Conservation (phyloP, 2,888 invertebrate genomes). For the Vanessa cardui region DNA sequence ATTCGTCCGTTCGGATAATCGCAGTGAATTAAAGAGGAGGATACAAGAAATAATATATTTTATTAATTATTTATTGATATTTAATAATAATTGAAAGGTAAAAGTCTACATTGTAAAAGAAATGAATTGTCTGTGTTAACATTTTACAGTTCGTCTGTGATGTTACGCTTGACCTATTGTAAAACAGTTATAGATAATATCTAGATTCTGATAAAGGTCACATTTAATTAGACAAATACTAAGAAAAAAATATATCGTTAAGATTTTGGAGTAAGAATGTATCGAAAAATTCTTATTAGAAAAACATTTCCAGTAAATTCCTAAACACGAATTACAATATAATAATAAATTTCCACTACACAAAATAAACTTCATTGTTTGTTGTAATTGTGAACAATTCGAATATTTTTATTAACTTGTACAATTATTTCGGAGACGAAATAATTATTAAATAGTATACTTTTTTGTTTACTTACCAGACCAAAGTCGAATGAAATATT, state of each 20-base stretch:
- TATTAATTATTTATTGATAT: too few relatives aligned
- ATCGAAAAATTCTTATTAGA: background rate
- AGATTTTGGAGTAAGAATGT: background rate
- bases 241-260: background rate
- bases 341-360: background rate
- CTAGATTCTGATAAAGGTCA: background rate
- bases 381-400: too few relatives aligned
- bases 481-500: too few relatives aligned
- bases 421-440: too few relatives aligned
- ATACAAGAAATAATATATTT: background rate
- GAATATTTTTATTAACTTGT: too few relatives aligned
- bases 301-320: background rate
- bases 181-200: background rate
- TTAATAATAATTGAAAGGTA: too few relatives aligned
- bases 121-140: too few relatives aligned
- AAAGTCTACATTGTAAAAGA: too few relatives aligned
- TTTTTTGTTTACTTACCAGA: too few relatives aligned
- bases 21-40: background rate
- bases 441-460: too few relatives aligned
- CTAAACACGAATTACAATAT: background rate
- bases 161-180: background rate
- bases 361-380: too few relatives aligned
- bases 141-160: too few relatives aligned
- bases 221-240: background rate
- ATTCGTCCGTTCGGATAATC: constrained; percentile 45